Base-by-base conservation (phyloP, 2,888 invertebrate species). In the Antitype chi region DNA sequence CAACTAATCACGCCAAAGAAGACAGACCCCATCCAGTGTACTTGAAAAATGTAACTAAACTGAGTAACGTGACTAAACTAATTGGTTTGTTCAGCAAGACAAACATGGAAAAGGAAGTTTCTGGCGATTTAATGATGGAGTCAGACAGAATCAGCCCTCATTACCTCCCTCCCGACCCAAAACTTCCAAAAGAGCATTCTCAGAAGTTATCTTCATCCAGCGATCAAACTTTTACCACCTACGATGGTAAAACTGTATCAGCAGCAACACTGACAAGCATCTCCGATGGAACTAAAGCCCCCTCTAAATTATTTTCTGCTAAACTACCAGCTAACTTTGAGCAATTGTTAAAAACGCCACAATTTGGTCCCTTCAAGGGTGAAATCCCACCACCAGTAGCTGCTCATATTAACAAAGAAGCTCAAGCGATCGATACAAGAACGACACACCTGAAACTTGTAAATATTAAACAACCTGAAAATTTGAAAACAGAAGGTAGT, bases 181-280 rank as follows among this genome's bases (percentile, higher is more conserved):
- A 97, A 87, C 64, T 91, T 49, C 91, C 94, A 17, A 95, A 95
- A 89, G 97, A 96, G 82, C 96, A 95, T 74, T 97, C 96, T 70
- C 95, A 97, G 81, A 96, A 96, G 70, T 85, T 96, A 23, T 90
- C 92, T 15, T 63, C 70, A 49, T 74, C 81, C 13, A 86, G 89
- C 32, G 92, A 92, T 72, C 92, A 94, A 86, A 97, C 98, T 0
- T 97, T 98, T 47, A 97, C 98, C 9, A 97, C 98, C 0, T 98
- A 98, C 87, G 98, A 98, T 87, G 98, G 98, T 0, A 98, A 98
- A 93, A 97, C 97, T 68, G 97, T 98, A 9, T 97, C 98, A 2
- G 98, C 98, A 64, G 96, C 96, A 32, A 97, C 97, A 1, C 91
- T 98, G 64, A 97, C 97, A 0, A 97, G 97, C 85, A 94, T 97